Conservation (phyloP, 2,113 vertebrate genomes). For the Alethe diademata region DNA sequence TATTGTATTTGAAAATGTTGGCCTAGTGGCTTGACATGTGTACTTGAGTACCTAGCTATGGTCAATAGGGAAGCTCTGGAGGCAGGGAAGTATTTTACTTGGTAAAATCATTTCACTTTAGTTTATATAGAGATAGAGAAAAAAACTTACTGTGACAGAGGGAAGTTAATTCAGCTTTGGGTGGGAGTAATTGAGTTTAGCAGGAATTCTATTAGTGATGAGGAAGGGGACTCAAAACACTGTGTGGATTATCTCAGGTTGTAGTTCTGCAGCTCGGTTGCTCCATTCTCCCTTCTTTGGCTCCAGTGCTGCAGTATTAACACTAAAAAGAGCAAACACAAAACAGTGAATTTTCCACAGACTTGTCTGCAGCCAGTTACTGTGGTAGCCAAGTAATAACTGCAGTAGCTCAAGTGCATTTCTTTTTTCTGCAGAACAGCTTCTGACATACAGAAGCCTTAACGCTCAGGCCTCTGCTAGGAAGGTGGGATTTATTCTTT, state of each 20-base stretch:
- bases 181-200: not conserved
- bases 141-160: not conserved
- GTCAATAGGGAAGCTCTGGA: not conserved
- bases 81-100: not conserved
- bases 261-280: not conserved
- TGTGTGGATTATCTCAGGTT: not conserved
- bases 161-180: not conserved
- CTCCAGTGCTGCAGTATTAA: not conserved
- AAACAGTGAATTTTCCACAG: not conserved
- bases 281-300: not conserved
- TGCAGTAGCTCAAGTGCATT: not conserved
- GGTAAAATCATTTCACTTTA: not conserved
- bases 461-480: not conserved
- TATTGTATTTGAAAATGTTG: not conserved
- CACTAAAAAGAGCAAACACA: not conserved
- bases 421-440: not conserved
- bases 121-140: not conserved
- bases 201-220: not conserved
- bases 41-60: not conserved
- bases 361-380: not conserved
- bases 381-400: not conserved
- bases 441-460: not conserved
- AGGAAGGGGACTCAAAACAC: not conserved
- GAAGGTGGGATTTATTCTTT: not conserved
- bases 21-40: not conserved